Conservation (phyloP, 2,113 vertebrate species). For the Tetraodon nigroviridis region DNA sequence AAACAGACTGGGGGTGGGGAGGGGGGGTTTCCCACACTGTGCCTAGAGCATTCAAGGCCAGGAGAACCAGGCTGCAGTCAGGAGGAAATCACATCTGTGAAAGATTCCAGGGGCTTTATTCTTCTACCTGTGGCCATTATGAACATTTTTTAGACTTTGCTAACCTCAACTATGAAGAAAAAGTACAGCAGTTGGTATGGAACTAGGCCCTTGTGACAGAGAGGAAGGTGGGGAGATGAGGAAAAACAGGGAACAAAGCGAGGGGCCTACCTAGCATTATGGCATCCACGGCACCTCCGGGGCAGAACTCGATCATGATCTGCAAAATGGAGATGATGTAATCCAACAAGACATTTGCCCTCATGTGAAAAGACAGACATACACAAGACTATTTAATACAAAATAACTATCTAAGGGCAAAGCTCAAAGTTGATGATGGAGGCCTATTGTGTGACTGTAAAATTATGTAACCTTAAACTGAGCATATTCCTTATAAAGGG, state of each 20-base stretch:
- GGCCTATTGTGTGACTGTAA: too few species aligned
- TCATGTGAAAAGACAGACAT: too few species aligned
- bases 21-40: slow-evolving; percentile 54
- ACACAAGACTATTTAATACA: too few species aligned
- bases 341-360: background rate
- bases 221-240: background rate
- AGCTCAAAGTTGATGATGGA: too few species aligned
- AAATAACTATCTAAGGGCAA: too few species aligned
- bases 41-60: slow-evolving; percentile 13
- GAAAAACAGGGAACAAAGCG: slow-evolving; percentile 1
- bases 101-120: background rate
- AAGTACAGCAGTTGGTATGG: background rate
- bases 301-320: slow-evolving; percentile 99
- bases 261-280: slow-evolving; percentile 80
- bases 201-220: background rate
- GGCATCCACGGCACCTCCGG: slow-evolving; percentile 87
- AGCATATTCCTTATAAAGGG: too few species aligned
- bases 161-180: background rate
- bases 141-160: background rate
- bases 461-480: too few species aligned
- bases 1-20: slow-evolving; percentile 48
- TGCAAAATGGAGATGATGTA: slow-evolving; percentile 43
- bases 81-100: background rate
- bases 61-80: background rate
- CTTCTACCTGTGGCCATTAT: background rate